Base-by-base conservation (phyloP, 2,797 vertebrate species). In the Sebastes nivosus region DNA sequence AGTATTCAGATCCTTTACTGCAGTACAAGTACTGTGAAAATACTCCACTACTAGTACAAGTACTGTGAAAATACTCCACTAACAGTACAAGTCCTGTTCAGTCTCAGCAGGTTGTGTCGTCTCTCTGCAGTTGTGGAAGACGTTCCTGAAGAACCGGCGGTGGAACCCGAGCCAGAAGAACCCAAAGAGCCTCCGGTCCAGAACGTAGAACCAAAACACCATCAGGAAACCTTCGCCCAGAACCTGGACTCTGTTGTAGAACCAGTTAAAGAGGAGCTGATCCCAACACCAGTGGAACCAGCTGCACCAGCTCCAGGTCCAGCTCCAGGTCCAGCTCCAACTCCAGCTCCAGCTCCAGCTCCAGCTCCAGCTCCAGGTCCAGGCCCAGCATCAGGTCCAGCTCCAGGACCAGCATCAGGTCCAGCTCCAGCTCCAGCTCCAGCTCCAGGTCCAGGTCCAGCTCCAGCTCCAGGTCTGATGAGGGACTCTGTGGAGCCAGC, bases 101-200 rank as follows among this genome's bases (percentile, higher is more conserved):
- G 29, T 5, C 25, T 61, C 25, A 61, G 8, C 9, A 8, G 18
- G 20, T 71, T 66, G 52, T 79, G 1, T 75, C 57, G 8, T 79
- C 7, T 86, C 22, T 84, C 60, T 73, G 30, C 68, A 95, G 94
- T 27, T 72, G 87, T 90, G 32, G 87, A 93, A 52, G 89, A 94
- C 6, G 66, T 75, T 80, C 81, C 82, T 34, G 90, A 93, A 60
- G 90, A 90, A 60, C 81, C 68, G 25, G 80, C 81, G 24, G 54
- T 61, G 14, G 80, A 75, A 64, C 50, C 61, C 75, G 75, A 89
- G 3, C 71, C 83, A 32, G 82, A 85, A 25, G 84, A 91, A 77
- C 67, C 73, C 38, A 72, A 34, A 58, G 63, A 82, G 1, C 20
- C 16, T 3, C 30, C n/a, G 22, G 54, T 57, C 36, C 67, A 85